Evolutionary conservation across 2,888 invertebrate species (phyloP), one percentile per base, ranked within the genome.

Genomic region (Nomada ferruginata): DNA sequence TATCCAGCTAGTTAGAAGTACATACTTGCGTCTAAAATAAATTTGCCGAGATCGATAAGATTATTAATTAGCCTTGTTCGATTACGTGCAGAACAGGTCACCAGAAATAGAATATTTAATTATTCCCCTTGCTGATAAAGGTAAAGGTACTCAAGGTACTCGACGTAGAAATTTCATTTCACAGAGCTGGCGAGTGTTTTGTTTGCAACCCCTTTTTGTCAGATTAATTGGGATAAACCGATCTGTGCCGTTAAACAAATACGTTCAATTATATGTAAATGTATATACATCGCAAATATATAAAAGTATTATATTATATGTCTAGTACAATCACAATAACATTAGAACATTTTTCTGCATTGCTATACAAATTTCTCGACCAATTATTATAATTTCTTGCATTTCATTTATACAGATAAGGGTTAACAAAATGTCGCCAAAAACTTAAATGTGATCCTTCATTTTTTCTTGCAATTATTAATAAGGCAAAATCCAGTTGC

Each of bases 71-170:
- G 10, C 42, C 23, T 60, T 50, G 36, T 50, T 53, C 50, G 52
- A 71, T 71, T 36, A 36, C 20, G 47, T 36, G 11, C 20, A 9
- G 29, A 52, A 36, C 5, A 20, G 1, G 36, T 42, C n/a, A 13
- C 23, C 52, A 63, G 63, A 26, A 69, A 72, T 63, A 63, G 53
- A 63, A n/a, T 63, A 26, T 42, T 52, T 63, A 72, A 72, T 72
- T 42, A 72, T 63, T 20, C 0, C 2, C 13, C 23, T 42, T 23
- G 42, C 11, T 23, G 61, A 11, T 5, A 50, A 63, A 23, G 61
- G 15, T 68, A 44, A 68, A 68, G 5, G 18, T 55, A 68, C 10
- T 23, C 53, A 68, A 68, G 5, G 18, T 55, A 68, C 10, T 23
- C 53, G 53, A 53, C 20, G 9, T 7, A 9, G 20, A 36, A 66